Evolutionary conservation across 2,113 vertebrate genomes (phyloP), one percentile per base, ranked within the genome.

Genomic region (Notiomystis cincta): DNA sequence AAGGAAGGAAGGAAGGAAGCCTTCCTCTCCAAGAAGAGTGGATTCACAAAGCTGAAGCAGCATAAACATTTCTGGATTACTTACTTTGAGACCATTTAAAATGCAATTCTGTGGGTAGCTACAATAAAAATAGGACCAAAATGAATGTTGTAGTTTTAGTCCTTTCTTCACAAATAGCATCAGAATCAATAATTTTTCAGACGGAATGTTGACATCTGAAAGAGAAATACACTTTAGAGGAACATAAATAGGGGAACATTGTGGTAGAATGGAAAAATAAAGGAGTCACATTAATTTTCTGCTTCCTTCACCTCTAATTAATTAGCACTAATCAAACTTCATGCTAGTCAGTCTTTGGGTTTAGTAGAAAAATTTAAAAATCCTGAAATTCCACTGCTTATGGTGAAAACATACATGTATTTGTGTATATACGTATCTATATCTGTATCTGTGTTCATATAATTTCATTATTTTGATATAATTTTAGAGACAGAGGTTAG

Each of bases 271-370:
- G 10, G 24, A 80, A 87, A 85, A 87, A 91, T 64, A 91, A 87
- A 87, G 71, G 18, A 90, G 47, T 73, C 27, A 64, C 27, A 64
- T 71, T 75, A 81, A 90, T 94, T 95, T 95, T 93, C 35, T 91
- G 17, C 47, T 95, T 94, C 48, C 33, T 86, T 89, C 66, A 91
- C 88, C 81, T 93, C 77, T 82, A 58, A 81, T 57, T 93, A 77
- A 82, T 91, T 77, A 80, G 3, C 25, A 70, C 15, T 77, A 91
- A 92, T 77, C 89, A 87, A 72, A 89, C 78, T 80, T 77, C 33
- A 57, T 82, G 31, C 47, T 79, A 89, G 35, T 89, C 80, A 92
- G 27, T 24, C 42, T 70, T 11, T 58, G 65, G 79, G 18, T 70
- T 84, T 84, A 78, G 57, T 25, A 89, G 30, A 50, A 18, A 82